Conservation (phyloP, 2,797 vertebrate species). For the Sphaeramia orbicularis region DNA sequence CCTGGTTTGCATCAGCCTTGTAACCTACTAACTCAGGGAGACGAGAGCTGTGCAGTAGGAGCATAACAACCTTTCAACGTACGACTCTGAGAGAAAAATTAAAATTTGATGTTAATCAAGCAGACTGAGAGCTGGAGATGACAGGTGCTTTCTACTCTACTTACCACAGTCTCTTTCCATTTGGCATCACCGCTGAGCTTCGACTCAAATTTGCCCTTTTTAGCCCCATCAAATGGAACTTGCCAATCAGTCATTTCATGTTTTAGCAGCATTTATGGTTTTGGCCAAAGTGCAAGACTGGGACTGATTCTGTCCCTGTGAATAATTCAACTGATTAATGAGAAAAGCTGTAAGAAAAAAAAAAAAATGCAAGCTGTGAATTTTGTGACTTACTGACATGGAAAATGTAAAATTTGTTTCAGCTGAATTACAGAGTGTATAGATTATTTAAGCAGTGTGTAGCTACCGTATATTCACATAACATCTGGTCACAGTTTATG, state of each 20-base stretch:
- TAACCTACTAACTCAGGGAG: constrained; percentile 53
- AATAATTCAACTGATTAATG: constrained; percentile 71
- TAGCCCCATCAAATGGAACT: constrained; percentile 70
- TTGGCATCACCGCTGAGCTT: constrained; percentile 88
- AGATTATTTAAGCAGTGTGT: constrained; percentile 25
- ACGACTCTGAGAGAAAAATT: constrained; percentile 94
- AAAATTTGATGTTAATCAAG: constrained; percentile 99
- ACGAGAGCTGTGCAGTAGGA: constrained; percentile 56
- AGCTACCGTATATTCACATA: neutral
- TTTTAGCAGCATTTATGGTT: constrained; percentile 74
- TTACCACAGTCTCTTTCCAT: constrained; percentile 97
- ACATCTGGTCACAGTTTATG: constrained; percentile 14
- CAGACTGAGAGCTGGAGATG: constrained; percentile 92
- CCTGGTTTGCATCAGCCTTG: constrained; percentile 45
- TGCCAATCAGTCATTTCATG: constrained; percentile 72
- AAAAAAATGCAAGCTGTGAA: constrained; percentile 48
- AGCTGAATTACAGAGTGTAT: neutral
- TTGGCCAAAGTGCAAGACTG: constrained; percentile 63
- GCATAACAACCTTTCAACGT: constrained; percentile 86
- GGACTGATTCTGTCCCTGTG: constrained; percentile 53
- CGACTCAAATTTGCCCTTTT: constrained; percentile 67
- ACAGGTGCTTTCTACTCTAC: constrained; percentile 99
- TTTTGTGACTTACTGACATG: constrained; percentile 37
- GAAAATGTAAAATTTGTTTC: constrained; percentile 37
- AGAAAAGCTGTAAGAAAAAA: constrained; percentile 37